phyloP scores from a whole-genome alignment of 2,888 invertebrate genomes.

The Orthosia gothica region DNA sequence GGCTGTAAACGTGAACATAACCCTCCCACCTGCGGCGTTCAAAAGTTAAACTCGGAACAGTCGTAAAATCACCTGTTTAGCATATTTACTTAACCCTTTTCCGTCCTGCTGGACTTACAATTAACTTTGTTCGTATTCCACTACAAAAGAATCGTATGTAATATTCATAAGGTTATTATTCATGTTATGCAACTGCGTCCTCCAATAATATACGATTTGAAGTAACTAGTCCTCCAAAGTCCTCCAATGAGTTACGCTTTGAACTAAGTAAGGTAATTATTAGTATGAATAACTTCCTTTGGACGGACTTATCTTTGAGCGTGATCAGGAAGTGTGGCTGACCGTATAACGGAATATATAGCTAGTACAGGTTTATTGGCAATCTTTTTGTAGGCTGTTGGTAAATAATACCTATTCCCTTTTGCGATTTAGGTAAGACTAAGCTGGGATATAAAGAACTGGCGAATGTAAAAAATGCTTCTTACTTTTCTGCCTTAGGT shows the following conservation, averaged over 20 bases:
- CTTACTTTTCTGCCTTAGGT: background rate
- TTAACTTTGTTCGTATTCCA: slow-evolving; percentile 60
- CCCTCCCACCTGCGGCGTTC: slow-evolving; percentile 47
- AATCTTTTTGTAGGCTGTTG: background rate
- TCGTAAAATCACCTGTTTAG: slow-evolving; percentile 73
- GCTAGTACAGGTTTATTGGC: slow-evolving; percentile 4
- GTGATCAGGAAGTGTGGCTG: slow-evolving; percentile 45
- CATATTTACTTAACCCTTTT: slow-evolving; percentile 74
- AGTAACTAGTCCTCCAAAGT: slow-evolving; percentile 13
- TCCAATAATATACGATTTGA: slow-evolving; percentile 60
- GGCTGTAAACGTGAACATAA: slow-evolving; percentile 28
- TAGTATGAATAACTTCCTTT: slow-evolving; percentile 61
- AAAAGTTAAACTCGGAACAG: slow-evolving; percentile 56
- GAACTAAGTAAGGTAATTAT: slow-evolving; percentile 60
- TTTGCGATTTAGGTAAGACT: background rate
- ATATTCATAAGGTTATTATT: slow-evolving; percentile 78
- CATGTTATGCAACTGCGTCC: slow-evolving; percentile 71
- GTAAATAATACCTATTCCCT: slow-evolving; percentile 1
- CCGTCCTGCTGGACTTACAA: slow-evolving; percentile 63
- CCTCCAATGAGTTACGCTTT: slow-evolving; percentile 62
- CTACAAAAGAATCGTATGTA: slow-evolving; percentile 76
- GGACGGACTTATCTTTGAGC: slow-evolving; percentile 45
- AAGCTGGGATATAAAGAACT: background rate
- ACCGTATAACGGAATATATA: slow-evolving; percentile 5
- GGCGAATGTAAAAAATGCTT: background rate